Evolutionary conservation across 2,113 vertebrate genomes (phyloP).

Genomic region (Electrona antarctica): DNA sequence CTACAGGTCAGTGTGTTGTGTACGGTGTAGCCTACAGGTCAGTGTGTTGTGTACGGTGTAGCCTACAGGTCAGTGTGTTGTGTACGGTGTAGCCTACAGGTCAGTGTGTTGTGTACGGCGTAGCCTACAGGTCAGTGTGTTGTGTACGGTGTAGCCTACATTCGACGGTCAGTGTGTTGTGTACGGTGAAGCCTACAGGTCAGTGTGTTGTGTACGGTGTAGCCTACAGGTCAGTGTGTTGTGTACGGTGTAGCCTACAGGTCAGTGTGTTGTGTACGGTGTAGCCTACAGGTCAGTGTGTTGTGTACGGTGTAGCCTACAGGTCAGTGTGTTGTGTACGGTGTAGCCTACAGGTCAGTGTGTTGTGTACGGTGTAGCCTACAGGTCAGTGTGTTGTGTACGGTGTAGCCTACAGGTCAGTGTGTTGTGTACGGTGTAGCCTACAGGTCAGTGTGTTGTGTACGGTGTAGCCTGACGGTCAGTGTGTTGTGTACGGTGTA

Average conservation of each 20-base stretch:
- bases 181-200: background rate
- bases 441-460: constrained; percentile 11
- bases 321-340: constrained; percentile 7
- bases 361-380: background rate
- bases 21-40: background rate
- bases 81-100: background rate
- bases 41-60: constrained; percentile 1
- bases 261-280: constrained; percentile 1
- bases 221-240: constrained; percentile 5
- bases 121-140: constrained; percentile 5
- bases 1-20: constrained; percentile 11
- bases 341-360: background rate
- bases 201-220: constrained; percentile 2
- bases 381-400: constrained; percentile 9
- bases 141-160: background rate
- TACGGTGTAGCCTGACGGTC: background rate
- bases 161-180: constrained; percentile 19
- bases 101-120: background rate
- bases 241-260: background rate
- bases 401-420: background rate
- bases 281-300: constrained; percentile 2
- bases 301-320: background rate
- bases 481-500: constrained; percentile 1
- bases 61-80: constrained; percentile 9
- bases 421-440: constrained; percentile 1